Conservation (phyloP, 2,888 invertebrate species). For the Rhagonycha lutea region DNA sequence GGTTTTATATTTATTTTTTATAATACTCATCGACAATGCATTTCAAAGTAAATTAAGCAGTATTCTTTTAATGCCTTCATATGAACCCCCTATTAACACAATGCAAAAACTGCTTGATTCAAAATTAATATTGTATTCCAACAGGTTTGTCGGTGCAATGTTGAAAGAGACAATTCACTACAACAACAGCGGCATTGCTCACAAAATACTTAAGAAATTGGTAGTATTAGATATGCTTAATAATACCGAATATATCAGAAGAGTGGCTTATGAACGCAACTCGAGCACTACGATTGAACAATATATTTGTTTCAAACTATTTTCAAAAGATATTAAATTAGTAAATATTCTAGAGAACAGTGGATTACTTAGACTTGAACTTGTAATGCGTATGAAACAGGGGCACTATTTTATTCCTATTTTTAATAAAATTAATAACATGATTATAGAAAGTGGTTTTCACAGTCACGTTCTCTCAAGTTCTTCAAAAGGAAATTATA, state of each 20-base stretch:
- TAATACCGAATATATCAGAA: neutral
- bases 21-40: neutral
- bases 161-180: neutral
- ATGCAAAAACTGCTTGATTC: constrained; percentile 2
- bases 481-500: neutral
- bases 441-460: neutral
- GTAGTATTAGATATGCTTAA: neutral
- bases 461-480: neutral
- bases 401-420: neutral
- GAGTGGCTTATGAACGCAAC: neutral
- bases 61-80: neutral
- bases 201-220: neutral
- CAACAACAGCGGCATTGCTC: neutral
- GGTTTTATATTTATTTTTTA: neutral
- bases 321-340: neutral
- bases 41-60: constrained; percentile 3
- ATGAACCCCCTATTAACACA: neutral
- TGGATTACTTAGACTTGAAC: neutral
- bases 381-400: neutral
- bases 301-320: neutral
- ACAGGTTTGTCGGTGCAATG: neutral
- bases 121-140: neutral
- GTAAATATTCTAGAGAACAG: neutral
- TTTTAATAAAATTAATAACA: neutral
- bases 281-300: neutral